Base-by-base conservation (phyloP, 64 coral and sea anemone genomes). In the Pachyseris speciosa region DNA sequence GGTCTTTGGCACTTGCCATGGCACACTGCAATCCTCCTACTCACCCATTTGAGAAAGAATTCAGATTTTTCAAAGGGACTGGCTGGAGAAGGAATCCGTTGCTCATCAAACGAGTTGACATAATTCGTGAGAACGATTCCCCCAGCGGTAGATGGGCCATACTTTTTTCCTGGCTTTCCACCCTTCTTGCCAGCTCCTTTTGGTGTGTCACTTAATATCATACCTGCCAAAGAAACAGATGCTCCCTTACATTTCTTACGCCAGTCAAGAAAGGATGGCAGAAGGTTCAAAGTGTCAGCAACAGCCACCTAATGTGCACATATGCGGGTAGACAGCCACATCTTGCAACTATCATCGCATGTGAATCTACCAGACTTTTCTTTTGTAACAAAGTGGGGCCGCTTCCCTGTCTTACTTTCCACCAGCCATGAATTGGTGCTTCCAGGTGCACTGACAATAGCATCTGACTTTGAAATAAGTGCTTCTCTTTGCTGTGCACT, bases 111-210 rank as follows among this genome's bases (percentile, higher is more conserved):
- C 19, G 86, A 33, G 43, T 52, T 69, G 29, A 24, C 27, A 33
- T 33, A 32, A 2, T 66, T 72, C 19, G 26, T 49, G 51, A 53
- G 26, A 57, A 15, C 3, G 26, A 60, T 38, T 47, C 44, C 36
- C 40, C 74, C 25, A 28, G 60, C 42, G 29, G 28, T 7, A 19
- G 41, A 24, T 71, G 58, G 19, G 33, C 89, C 78, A 73, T 83
- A 75, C 72, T 34, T 75, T 57, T 73, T 91, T 25, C 43, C 47
- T 30, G 86, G 70, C 44, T 75, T 84, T n/a, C 26, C 75, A 33
- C 89, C 89, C 77, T 91, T 91, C 31, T 68, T 91, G 36, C 68
- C 89, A 8, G 89, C 78, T 15, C 89, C 89, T 74, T 91, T 91
- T 3, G 89, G 89, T 37, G 64, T 69, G 19, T 64, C 89, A 57